These are phyloP conservation scores for Hyperoodon ampullatus DNA, from an alignment of 2,113 vertebrate species.

Conservation along the genomic window DNA sequence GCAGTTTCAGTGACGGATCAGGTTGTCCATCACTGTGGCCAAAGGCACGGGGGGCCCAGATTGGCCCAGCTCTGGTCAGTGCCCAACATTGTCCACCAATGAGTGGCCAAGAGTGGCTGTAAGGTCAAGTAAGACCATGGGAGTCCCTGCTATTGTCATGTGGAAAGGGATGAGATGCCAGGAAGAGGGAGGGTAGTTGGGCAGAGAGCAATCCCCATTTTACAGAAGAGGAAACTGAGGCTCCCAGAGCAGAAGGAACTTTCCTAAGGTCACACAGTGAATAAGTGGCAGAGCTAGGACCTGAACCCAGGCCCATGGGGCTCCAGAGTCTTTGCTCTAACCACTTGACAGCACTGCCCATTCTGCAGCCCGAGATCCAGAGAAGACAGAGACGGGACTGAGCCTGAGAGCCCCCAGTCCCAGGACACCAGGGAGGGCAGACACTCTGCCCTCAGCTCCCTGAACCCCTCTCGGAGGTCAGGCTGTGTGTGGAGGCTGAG, in stretches of 20 bases:
- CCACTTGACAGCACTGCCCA: background rate
- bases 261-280: background rate
- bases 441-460: accelerated
- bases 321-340: no score
- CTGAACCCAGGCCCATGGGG: background rate
- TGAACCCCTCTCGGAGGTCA: background rate
- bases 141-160: accelerated
- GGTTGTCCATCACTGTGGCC: background rate
- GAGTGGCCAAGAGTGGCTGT: accelerated
- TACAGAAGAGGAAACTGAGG: background rate
- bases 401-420: background rate
- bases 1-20: background rate
- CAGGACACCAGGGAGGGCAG: background rate
- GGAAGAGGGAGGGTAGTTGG: background rate
- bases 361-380: no score
- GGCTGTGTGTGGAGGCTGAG: background rate
- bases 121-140: background rate
- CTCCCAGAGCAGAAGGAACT: background rate
- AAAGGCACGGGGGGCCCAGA: accelerated
- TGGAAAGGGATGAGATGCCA: background rate
- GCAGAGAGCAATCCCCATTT: background rate
- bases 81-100: no score
- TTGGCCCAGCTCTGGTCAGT: background rate
- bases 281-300: background rate
- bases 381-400: background rate